These are phyloP conservation scores for Sturmia bella DNA, from an alignment of 2,888 invertebrate genomes.

Conservation along the genomic window DNA sequence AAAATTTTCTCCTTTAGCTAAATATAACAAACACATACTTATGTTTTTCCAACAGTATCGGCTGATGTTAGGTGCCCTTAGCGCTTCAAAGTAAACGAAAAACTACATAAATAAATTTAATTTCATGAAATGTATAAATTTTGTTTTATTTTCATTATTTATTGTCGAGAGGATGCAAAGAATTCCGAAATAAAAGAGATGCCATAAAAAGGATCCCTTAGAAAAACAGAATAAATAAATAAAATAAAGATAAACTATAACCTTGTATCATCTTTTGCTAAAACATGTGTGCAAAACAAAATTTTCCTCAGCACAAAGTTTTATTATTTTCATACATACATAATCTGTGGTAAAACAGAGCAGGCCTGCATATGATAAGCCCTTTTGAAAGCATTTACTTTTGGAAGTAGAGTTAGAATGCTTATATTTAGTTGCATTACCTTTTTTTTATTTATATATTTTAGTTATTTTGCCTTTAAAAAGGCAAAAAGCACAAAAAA, in stretches of 20 bases:
- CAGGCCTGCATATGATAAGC: no score
- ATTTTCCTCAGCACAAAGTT: conserved; percentile 29
- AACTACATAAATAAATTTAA: conserved; percentile 59
- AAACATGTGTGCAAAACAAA: conserved; percentile 47
- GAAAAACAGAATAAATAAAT: conserved; percentile 46
- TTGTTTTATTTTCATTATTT: conserved; percentile 63
- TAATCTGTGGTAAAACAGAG: no score
- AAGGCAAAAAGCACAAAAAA: no score
- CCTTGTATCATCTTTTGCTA: conserved; percentile 64
- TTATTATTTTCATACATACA: conserved; percentile 7
- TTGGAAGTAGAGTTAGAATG: no score
- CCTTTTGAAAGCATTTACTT: no score
- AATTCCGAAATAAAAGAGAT: neutral
- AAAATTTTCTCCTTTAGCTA: no score
- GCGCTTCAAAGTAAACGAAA: conserved; percentile 4
- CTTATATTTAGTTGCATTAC: no score
- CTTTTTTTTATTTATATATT: no score
- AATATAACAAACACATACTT: conserved; percentile 23
- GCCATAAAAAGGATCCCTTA: conserved; percentile 49
- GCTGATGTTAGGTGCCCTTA: neutral
- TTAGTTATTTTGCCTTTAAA: no score
- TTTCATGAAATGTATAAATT: conserved; percentile 68
- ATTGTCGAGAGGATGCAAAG: conserved; percentile 36
- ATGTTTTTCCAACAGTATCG: no score
- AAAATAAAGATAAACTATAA: conserved; percentile 68